Evolutionary conservation across 2,113 vertebrate genomes (phyloP).

Genomic region (Hippolais icterina): DNA sequence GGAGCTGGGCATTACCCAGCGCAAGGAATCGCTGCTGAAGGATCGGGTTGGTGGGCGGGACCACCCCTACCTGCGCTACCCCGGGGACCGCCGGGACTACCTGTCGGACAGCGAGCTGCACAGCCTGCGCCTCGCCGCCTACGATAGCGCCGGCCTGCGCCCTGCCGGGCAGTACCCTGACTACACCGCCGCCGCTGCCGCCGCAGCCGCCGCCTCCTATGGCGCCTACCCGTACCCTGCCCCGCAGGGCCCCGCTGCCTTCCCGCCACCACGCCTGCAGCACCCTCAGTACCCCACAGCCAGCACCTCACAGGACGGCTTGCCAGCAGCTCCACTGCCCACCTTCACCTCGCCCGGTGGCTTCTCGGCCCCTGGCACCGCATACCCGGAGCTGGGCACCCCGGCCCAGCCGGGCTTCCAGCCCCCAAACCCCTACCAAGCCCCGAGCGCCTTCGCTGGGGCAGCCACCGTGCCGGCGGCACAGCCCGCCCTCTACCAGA

Average conservation of each 20-base stretch:
- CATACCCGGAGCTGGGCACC: constrained; percentile 84
- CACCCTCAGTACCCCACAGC: constrained; percentile 83
- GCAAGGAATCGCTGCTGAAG: constrained; percentile 94
- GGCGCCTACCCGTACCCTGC: constrained; percentile 83
- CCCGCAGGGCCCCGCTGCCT: constrained; percentile 64
- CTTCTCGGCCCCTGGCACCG: constrained; percentile 81
- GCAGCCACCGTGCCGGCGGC: constrained; percentile 75
- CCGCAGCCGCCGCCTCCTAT: constrained; percentile 77
- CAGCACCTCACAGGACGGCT: constrained; percentile 84
- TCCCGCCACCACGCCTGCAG: constrained; percentile 87
- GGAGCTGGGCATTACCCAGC: constrained; percentile 93
- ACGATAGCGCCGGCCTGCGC: constrained; percentile 76
- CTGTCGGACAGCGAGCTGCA: constrained; percentile 97
- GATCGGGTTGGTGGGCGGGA: constrained; percentile 83
- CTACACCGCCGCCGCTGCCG: constrained; percentile 45
- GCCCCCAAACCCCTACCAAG: constrained; percentile 81
- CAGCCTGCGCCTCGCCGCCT: constrained; percentile 85
- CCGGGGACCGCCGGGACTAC: constrained; percentile 91
- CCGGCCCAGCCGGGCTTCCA: constrained; percentile 83
- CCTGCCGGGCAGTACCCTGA: constrained; percentile 85
- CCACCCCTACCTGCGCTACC: constrained; percentile 85
- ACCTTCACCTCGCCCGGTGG: constrained; percentile 79
- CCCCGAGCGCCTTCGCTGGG: constrained; percentile 79
- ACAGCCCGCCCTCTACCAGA: constrained; percentile 81
- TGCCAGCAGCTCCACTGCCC: constrained; percentile 82